Evolutionary conservation across 1,140 invertebrate species (phyloP).

Genomic region (Anastrepha obliqua): DNA sequence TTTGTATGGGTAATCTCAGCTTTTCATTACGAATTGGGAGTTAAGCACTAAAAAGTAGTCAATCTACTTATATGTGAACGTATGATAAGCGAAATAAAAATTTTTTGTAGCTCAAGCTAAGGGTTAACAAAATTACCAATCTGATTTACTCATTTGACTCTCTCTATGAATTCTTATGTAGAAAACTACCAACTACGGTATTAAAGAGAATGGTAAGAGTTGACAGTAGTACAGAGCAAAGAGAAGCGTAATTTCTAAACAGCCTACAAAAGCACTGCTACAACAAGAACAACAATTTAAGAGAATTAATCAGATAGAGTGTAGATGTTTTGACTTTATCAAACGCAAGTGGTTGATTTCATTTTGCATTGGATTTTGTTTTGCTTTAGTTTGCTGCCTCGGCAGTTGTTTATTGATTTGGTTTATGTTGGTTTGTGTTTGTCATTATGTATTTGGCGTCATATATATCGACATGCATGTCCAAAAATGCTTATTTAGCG

Average conservation of each 20-base stretch:
- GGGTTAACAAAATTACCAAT: background rate
- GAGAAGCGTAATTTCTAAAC: background rate
- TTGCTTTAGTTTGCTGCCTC: background rate
- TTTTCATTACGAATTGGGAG: too few species aligned
- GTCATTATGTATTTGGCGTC: background rate
- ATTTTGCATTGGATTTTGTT: background rate
- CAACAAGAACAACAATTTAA: too few species aligned
- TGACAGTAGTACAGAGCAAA: background rate
- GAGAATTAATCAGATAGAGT: background rate
- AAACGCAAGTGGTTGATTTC: too few species aligned
- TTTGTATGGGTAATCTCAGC: too few species aligned
- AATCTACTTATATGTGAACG: too few species aligned
- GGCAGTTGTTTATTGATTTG: background rate
- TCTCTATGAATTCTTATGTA: background rate
- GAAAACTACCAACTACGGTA: background rate
- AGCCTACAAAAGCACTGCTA: background rate
- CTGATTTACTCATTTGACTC: background rate
- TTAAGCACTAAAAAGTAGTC: too few species aligned
- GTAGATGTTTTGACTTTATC: background rate
- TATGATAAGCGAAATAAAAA: too few species aligned
- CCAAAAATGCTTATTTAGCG: too few species aligned
- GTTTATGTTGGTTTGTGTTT: background rate
- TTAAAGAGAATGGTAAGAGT: background rate
- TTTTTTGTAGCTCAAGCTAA: background rate
- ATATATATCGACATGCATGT: background rate